Evolutionary conservation across 2,797 vertebrate genomes (phyloP).

Genomic region (Tolypeutes matacus): DNA sequence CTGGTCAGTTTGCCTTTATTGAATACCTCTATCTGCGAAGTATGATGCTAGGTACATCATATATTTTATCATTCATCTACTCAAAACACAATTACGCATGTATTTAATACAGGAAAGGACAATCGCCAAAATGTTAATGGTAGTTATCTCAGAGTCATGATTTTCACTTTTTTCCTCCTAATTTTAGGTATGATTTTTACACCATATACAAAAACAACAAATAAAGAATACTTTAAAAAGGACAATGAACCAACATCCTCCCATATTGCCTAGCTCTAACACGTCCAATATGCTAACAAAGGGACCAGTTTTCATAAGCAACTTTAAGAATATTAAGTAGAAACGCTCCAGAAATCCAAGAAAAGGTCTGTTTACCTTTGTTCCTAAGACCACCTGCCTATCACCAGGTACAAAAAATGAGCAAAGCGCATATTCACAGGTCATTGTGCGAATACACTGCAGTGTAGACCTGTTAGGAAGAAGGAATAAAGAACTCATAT

Average conservation of each 20-base stretch:
- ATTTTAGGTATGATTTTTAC: background rate
- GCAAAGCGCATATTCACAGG: conserved; percentile 96
- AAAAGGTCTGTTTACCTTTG: conserved; percentile 91
- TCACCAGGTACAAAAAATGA: conserved; percentile 98
- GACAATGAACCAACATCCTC: background rate
- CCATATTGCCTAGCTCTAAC: background rate
- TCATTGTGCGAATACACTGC: conserved; percentile 97
- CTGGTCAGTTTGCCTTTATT: background rate
- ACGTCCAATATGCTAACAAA: conserved; percentile 14
- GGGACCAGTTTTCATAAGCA: background rate
- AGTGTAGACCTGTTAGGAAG: conserved; percentile 91
- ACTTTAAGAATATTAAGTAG: background rate
- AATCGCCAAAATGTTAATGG: background rate
- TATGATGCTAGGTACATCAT: background rate
- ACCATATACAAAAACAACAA: background rate
- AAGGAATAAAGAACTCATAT: background rate
- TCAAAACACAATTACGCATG: background rate
- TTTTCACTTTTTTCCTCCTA: conserved; percentile 18
- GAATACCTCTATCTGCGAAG: background rate
- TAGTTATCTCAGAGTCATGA: background rate
- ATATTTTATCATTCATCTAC: background rate
- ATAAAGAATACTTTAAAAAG: background rate
- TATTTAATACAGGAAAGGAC: background rate
- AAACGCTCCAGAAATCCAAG: background rate
- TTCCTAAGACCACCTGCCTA: conserved; percentile 95